Evolutionary conservation across 2,888 invertebrate genomes (phyloP).

Genomic region (Laothoe populi): DNA sequence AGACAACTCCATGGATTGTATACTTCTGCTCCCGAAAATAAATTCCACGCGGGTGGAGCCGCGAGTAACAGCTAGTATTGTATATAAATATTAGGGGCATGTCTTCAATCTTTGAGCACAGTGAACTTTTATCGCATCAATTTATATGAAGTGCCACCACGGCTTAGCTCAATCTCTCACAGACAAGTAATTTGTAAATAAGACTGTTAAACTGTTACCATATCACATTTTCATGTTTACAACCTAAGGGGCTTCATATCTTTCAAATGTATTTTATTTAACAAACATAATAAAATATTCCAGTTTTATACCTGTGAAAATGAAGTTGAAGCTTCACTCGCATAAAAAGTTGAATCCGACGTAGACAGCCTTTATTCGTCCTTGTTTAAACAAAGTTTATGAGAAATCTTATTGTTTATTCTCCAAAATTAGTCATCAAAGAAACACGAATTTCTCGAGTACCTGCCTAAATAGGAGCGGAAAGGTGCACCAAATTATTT

Average conservation of each 20-base stretch:
- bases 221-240: slow-evolving; percentile 52
- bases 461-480: slow-evolving; percentile 20
- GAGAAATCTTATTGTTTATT: slow-evolving; percentile 39
- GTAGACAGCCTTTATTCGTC: slow-evolving; percentile 45
- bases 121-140: background rate
- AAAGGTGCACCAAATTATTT: slow-evolving; percentile 26
- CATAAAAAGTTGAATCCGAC: slow-evolving; percentile 48
- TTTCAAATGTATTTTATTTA: slow-evolving; percentile 16
- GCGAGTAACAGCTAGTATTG: no score
- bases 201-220: slow-evolving; percentile 45
- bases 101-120: background rate
- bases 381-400: slow-evolving; percentile 46
- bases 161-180: slow-evolving; percentile 8
- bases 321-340: slow-evolving; percentile 49
- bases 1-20: no score
- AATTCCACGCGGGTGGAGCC: no score
- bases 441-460: slow-evolving; percentile 32
- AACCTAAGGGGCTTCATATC: slow-evolving; percentile 46
- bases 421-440: slow-evolving; percentile 35
- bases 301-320: slow-evolving; percentile 50
- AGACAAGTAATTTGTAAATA: background rate
- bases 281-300: slow-evolving; percentile 28
- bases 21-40: no score
- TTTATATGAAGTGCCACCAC: slow-evolving; percentile 2
- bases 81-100: no score